Conservation (phyloP, 1,140 invertebrate species). For the Aphis craccivora region DNA sequence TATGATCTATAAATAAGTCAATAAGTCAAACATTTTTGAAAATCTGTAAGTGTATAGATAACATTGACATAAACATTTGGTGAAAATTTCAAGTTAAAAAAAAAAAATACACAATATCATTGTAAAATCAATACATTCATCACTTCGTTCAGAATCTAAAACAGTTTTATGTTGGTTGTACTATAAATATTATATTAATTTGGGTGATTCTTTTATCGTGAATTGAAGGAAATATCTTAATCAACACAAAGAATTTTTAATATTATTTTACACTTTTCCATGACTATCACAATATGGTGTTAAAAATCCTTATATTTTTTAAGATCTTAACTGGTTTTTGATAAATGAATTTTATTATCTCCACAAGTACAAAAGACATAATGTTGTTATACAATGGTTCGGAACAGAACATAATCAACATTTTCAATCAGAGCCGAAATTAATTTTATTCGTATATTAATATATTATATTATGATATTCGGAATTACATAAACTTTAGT, state of each 20-base stretch:
- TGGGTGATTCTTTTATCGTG: background rate
- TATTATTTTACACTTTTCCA: background rate
- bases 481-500: too few relatives aligned
- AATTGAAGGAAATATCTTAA: background rate
- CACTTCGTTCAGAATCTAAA: too few relatives aligned
- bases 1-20: too few relatives aligned
- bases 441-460: background rate
- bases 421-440: background rate
- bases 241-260: background rate
- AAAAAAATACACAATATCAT: too few relatives aligned
- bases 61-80: too few relatives aligned
- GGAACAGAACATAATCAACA: background rate
- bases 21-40: too few relatives aligned
- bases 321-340: background rate
- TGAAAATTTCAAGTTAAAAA: too few relatives aligned
- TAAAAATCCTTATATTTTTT: background rate
- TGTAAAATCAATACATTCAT: too few relatives aligned
- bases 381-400: background rate
- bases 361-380: background rate
- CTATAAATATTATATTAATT: background rate
- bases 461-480: too few relatives aligned
- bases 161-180: background rate
- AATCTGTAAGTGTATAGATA: too few relatives aligned
- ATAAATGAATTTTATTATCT: background rate
- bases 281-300: background rate